Base-by-base conservation (phyloP, 2,888 invertebrate genomes). In the Conchocele bisecta region DNA sequence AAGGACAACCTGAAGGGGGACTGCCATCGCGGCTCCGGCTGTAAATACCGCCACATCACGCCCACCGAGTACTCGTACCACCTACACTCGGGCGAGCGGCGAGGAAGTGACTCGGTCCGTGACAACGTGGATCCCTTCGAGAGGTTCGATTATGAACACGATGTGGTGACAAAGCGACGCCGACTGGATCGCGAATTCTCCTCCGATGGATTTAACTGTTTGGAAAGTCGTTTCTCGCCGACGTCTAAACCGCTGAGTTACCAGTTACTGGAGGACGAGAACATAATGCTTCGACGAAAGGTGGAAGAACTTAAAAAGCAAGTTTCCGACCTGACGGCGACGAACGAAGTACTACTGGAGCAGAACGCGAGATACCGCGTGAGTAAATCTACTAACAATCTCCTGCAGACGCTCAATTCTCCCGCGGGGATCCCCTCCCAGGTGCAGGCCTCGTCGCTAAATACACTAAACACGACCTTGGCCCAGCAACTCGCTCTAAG, bases 281-380 rank as follows among this genome's bases (percentile, higher is more conserved):
- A 95, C 86, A 92, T 92, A 54, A 89, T 94, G 80, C 89, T 95
- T 57, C 92, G 94, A 73, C 93, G 94, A 81, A 94, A 94, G 87
- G 93, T 95, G 51, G 94, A 94, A 50, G 94, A 94, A 82, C 89
- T 95, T 65, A 94, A 95, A 88, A 94, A 94, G 86, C 94, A 94
- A 91, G 94, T 94, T 20, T 93, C 93, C 33, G 95, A 95, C 89
- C 91, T 95, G 72, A 94, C 94, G 35, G 95, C 95, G 1, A 95
- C 95, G 9, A 96, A 96, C 89, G 95, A 95, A 88, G 95, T 95
- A 88, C 92, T 96, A 13, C 90, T 95, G 75, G 95, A 95, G 83
- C 95, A 95, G 91, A 95, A 95, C 90, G 95, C 95, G 26, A 94
- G 94, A 76, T 91, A 95, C 70, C 92, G 95, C 31, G 84, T 87